Percentiles rank a stretch among this genome's conserved stretches.
Conservation (phyloP, 2,888 invertebrate species). For the Mythimna pallens region DNA sequence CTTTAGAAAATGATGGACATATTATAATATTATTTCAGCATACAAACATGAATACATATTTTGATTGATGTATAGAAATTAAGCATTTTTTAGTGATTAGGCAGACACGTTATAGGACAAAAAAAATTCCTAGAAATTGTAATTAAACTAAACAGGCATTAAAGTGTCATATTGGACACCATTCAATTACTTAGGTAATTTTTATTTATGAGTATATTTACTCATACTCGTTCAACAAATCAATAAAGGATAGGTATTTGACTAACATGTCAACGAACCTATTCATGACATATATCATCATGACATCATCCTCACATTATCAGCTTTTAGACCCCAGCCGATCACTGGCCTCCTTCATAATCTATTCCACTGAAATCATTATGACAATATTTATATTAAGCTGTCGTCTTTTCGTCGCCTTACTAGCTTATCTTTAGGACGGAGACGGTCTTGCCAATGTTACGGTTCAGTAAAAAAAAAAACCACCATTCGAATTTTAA, state of each 20-base stretch:
- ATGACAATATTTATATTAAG: slow-evolving; percentile 43
- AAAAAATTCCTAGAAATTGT: neutral
- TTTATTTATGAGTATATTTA: slow-evolving; percentile 3
- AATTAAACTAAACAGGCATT: neutral
- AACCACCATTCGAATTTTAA: no score
- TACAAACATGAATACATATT: neutral
- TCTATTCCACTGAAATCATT: slow-evolving; percentile 40
- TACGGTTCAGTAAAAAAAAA: neutral
- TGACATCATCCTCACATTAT: slow-evolving; percentile 33
- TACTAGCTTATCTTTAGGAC: neutral
- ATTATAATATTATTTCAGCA: slow-evolving; percentile 7
- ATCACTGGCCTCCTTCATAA: slow-evolving; percentile 22
- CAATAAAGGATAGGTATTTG: slow-evolving; percentile 22
- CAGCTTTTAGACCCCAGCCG: neutral
- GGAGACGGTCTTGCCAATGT: neutral
- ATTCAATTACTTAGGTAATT: slow-evolving; percentile 11
- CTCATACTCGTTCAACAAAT: slow-evolving; percentile 18
- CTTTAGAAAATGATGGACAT: slow-evolving; percentile 19
- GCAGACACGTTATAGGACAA: neutral
- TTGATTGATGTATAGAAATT: slow-evolving; percentile 17
- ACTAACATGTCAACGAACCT: slow-evolving; percentile 40
- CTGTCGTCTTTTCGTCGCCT: slow-evolving; percentile 23
- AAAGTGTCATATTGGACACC: neutral
- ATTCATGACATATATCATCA: slow-evolving; percentile 40
- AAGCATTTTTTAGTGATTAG: neutral